Base-by-base conservation (phyloP, 2,888 invertebrate species). In the Hermodice carunculata region DNA sequence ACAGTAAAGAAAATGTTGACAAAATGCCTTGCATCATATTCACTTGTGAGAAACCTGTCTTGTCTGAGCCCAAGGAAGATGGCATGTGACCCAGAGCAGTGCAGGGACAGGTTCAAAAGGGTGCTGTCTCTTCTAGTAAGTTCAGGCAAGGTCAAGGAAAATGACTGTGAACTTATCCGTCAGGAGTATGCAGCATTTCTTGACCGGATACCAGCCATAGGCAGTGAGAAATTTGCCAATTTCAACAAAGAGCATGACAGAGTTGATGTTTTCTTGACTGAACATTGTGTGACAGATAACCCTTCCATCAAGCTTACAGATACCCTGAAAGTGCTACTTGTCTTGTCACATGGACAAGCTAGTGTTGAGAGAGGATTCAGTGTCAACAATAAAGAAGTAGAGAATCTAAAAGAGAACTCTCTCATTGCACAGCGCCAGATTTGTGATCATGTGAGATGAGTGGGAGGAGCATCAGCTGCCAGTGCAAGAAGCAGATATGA, bases 241-340 rank as follows among this genome's bases (percentile, higher is more conserved):
- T 59, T 63, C n/a, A n/a, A 26, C 44, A 34, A 34, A 17, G 43
- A 32, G 1, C 19, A 17, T 22, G 31, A 34, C n/a, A 31, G 60
- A 43, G 29, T 64, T 14, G 67, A 67, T 40, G 31, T 37, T 11
- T 53, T 67, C 14, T 61, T 49, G 22, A 61, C 42, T 43, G 42
- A 46, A 2, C 26, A 42, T 3, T 44, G 64, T 24, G 3, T 46
- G 24, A 31, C 19, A 8, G 26, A 44, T 3, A 2, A 22, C 14
- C n/a, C 3, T 17, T 61, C 46, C 22, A 31, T 14, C 24, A 53
- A 64, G 42, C 19, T 64, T 2, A 64, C 61, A 64, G 11, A 6
- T 46, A 53, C 61, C 6, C 43, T 67, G 6, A 26, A 32, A 4
- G 17, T 46, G 14, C 32, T 37, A 8, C 17, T 37, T 11, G 17